Evolutionary conservation across 2,113 vertebrate species (phyloP).

Genomic region (Phyllostomus discolor): DNA sequence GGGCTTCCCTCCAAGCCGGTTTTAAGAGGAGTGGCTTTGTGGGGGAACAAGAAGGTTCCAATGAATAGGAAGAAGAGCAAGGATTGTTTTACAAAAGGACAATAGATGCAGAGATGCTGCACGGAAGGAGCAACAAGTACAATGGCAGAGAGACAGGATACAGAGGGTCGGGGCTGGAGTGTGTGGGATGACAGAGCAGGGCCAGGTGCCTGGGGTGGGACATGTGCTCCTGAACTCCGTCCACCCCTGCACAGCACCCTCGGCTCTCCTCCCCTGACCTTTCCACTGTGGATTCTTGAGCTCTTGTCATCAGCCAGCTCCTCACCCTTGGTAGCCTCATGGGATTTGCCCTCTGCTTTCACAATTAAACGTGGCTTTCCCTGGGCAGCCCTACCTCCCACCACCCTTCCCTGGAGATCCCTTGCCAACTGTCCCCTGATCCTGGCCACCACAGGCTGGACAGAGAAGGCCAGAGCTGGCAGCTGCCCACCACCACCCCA

Average conservation of each 20-base stretch:
- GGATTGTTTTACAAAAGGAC: neutral
- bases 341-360: neutral
- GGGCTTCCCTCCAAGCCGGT: neutral
- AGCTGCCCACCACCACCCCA: neutral
- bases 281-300: neutral
- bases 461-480: neutral
- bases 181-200: neutral
- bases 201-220: neutral
- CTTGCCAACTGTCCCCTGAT: neutral
- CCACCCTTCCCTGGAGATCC: neutral
- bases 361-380: rapidly evolving
- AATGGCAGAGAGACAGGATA: neutral
- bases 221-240: rapidly evolving
- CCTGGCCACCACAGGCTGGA: neutral
- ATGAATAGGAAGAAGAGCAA: neutral
- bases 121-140: neutral
- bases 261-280: neutral
- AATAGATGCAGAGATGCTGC: neutral
- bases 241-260: neutral
- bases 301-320: neutral
- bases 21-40: neutral
- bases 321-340: no score
- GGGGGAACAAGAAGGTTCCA: neutral
- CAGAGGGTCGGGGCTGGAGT: neutral
- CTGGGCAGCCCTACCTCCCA: neutral